These are phyloP conservation scores for Callaeas wilsoni DNA, from an alignment of 2,113 vertebrate species.

Conservation along the genomic window DNA sequence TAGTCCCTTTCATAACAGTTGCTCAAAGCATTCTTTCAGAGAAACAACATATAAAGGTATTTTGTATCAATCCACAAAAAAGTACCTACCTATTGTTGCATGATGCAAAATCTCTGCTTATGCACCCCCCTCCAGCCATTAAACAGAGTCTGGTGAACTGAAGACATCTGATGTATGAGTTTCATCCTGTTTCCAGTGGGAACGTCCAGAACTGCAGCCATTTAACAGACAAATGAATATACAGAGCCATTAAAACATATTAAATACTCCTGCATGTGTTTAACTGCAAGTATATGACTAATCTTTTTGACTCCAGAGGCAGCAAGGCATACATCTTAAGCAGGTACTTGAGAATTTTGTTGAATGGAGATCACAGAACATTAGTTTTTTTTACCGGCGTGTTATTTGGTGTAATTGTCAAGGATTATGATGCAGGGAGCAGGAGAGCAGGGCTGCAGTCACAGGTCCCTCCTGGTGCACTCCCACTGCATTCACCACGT, in stretches of 20 bases:
- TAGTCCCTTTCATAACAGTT: background rate
- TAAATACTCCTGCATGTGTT: slow-evolving; percentile 5
- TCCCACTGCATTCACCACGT: fast-evolving
- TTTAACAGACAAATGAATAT: slow-evolving; percentile 45
- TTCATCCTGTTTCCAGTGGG: slow-evolving; percentile 9
- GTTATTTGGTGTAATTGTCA: background rate
- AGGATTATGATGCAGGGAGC: background rate
- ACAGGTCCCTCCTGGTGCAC: background rate
- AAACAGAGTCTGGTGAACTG: background rate
- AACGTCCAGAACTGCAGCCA: background rate
- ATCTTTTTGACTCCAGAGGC: background rate
- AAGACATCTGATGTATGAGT: background rate
- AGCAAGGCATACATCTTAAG: slow-evolving; percentile 1
- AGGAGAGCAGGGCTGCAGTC: background rate
- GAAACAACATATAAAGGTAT: background rate
- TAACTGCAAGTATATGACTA: background rate
- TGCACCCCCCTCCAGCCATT: background rate
- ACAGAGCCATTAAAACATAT: slow-evolving; percentile 9
- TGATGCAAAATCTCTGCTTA: background rate
- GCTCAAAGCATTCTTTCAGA: background rate
- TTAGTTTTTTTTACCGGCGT: background rate
- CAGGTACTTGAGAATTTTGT: background rate
- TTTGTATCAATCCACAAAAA: background rate
- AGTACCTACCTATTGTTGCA: background rate
- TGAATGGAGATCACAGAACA: background rate